A percentile compares a stretch with the other conserved stretches of the same genome.
Evolutionary conservation across 2,797 vertebrate genomes (phyloP).

Genomic region (Bucorvus abyssinicus): DNA sequence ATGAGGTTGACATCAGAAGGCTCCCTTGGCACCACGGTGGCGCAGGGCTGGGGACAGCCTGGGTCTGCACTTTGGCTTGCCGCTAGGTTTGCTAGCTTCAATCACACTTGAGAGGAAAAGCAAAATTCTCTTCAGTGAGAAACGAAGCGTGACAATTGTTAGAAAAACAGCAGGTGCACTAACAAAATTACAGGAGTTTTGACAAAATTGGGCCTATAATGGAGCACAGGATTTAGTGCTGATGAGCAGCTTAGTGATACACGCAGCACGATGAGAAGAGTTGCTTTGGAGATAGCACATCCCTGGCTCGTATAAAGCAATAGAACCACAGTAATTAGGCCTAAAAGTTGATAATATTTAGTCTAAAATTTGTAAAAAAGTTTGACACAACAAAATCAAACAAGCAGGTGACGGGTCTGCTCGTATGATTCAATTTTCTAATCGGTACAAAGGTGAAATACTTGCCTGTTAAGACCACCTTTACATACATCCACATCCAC

Average conservation of each 20-base stretch:
- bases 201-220: background rate
- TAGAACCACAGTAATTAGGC: background rate
- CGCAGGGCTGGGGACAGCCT: accelerated
- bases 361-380: background rate
- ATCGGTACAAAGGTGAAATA: background rate
- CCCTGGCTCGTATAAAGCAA: background rate
- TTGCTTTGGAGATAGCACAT: background rate
- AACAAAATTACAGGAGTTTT: background rate
- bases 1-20: accelerated
- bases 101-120: background rate
- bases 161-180: background rate
- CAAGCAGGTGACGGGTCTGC: background rate
- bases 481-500: background rate
- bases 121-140: background rate
- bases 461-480: background rate
- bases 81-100: background rate
- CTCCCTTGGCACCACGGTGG: background rate
- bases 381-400: background rate
- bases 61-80: background rate
- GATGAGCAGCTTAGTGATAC: background rate
- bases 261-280: background rate
- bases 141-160: background rate
- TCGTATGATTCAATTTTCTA: background rate
- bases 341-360: background rate
- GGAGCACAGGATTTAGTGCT: background rate